A percentile compares a stretch with the other conserved stretches of the same genome.
phyloP scores from a whole-genome alignment of 2,888 invertebrate species.

The Alentia gelatinosa region DNA sequence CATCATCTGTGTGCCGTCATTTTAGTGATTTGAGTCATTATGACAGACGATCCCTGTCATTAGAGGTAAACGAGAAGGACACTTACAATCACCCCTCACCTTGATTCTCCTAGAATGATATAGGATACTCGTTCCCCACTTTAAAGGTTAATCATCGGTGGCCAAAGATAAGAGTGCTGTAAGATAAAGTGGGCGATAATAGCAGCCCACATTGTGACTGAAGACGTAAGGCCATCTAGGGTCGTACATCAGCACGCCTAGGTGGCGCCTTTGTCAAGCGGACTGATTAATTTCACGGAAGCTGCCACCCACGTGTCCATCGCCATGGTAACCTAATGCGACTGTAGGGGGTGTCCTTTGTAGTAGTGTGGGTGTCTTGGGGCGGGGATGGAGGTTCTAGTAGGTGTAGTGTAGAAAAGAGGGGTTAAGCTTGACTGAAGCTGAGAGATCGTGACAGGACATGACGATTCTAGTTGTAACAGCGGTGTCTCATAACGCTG shows the following conservation, averaged over 20 bases:
- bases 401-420: no score
- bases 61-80: no score
- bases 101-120: no score
- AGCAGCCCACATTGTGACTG: background rate
- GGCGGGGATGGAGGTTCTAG: background rate
- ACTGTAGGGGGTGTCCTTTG: background rate
- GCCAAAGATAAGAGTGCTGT: background rate
- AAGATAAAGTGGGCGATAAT: constrained; percentile 22
- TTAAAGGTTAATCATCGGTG: background rate
- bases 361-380: background rate
- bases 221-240: background rate
- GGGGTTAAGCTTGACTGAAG: no score
- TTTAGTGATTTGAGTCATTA: no score
- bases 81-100: no score
- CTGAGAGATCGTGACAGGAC: no score
- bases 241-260: background rate
- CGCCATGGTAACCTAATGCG: background rate
- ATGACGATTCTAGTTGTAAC: no score
- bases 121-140: background rate
- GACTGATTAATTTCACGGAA: constrained; percentile 32
- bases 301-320: constrained; percentile 29
- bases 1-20: no score
- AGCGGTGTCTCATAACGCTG: no score
- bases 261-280: constrained; percentile 12
- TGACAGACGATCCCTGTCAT: no score